Evolutionary conservation across 2,888 invertebrate species (phyloP), one percentile per base, ranked within the genome.

Genomic region (Lepas anatifera): DNA sequence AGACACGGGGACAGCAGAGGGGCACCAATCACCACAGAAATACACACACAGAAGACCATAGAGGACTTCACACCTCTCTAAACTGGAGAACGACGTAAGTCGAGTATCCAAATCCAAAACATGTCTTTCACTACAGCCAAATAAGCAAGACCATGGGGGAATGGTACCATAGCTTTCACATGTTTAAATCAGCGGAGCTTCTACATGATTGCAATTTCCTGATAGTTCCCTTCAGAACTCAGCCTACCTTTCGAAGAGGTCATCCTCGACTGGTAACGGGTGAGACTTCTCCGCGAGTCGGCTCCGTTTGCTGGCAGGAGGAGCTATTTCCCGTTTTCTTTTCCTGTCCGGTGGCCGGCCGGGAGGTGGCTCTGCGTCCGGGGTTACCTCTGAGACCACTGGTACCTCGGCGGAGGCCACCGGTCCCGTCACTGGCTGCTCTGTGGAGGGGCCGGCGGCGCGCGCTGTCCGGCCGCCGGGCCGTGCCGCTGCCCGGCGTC

Each of bases 241-340:
- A 46, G 29, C 52, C 13, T 25, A 52, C 52, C 52, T 52, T 10
- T 73, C 71, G 39, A 71, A 68, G 25, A 50, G 46, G n/a, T 25
- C 41, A 6, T 68, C 70, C 10, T 48, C 52, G 22, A 48, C 13
- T 8, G 29, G 18, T 37, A 35, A 46, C 41, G 52, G 39, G 25
- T 39, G 29, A n/a, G 67, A 32, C 68, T 18, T 13, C 43, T 32
- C 67, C 8, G 18, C 29, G 43, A 22, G 16, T 8, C 32, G 32
- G 32, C 32, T 22, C 18, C 58, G 58, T 27, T 58, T 58, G 58
- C 32, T 58, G 29, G 18, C 25, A 6, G 32, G 18, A 11, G 32
- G 1, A 1, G 32, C 6, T 6, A 25, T 22, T 13, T 52, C 58
- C 18, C 7, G n/a, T 22, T 29, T 32, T 7, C 58, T 8, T 16